Evolutionary conservation across 2,113 vertebrate species (phyloP).

Genomic region (Willisornis vidua): DNA sequence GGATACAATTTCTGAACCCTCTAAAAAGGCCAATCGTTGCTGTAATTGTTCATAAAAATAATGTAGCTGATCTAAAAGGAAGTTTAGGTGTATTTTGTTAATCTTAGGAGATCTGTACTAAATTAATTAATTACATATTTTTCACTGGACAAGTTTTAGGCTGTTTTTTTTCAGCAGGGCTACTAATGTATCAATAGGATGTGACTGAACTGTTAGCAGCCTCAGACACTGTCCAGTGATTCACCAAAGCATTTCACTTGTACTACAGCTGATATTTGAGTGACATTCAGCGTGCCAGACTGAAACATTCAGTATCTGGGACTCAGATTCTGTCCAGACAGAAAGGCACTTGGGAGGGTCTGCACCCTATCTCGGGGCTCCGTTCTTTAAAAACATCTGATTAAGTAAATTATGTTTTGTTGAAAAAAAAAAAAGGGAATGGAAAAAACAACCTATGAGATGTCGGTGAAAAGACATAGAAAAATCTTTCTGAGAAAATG

Average conservation of each 20-base stretch:
- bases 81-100: conserved; percentile 2
- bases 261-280: conserved; percentile 21
- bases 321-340: conserved; percentile 16
- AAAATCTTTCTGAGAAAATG: conserved; percentile 42
- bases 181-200: conserved; percentile 11
- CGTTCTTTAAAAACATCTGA: not conserved
- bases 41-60: not conserved
- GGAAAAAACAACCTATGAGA: not conserved
- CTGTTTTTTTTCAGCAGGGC: not conserved
- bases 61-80: not conserved
- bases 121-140: not conserved
- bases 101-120: not conserved
- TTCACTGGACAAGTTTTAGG: not conserved
- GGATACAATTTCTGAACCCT: not conserved
- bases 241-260: conserved; percentile 29
- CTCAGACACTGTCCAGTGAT: not conserved
- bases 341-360: conserved; percentile 18
- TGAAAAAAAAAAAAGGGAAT: not conserved
- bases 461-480: not conserved
- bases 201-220: not conserved
- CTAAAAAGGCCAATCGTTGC: not conserved
- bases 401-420: conserved; percentile 19
- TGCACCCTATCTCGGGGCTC: not conserved
- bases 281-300: conserved; percentile 6
- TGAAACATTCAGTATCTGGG: conserved; percentile 49